These are phyloP conservation scores for Coenobita brevimanus DNA, from an alignment of 1,140 invertebrate species.

Conservation along the genomic window DNA sequence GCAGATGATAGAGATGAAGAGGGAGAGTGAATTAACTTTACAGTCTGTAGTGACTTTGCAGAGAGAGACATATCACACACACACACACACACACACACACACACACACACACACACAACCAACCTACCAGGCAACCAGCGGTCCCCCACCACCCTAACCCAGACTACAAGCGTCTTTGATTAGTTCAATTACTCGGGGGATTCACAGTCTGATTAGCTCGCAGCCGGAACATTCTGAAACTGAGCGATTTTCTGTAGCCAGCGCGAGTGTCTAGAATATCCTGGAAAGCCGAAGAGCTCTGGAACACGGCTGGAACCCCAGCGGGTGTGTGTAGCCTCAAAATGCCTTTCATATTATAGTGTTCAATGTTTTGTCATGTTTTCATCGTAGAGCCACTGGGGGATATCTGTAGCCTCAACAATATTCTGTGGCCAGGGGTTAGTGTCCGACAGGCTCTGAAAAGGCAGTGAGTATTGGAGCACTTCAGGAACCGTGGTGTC, in stretches of 20 bases:
- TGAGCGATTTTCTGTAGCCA: background rate
- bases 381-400: too few relatives aligned
- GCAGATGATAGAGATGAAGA: constrained; percentile 9
- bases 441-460: too few relatives aligned
- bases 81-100: background rate
- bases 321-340: too few relatives aligned
- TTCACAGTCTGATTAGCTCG: constrained; percentile 41
- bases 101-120: background rate
- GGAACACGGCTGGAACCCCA: too few relatives aligned
- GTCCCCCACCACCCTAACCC: background rate
- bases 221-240: constrained; percentile 3
- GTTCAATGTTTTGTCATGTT: too few relatives aligned
- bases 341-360: too few relatives aligned
- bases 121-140: too few relatives aligned
- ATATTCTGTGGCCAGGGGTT: too few relatives aligned
- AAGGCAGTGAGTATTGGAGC: too few relatives aligned
- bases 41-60: background rate
- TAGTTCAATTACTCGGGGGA: constrained; percentile 51
- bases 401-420: too few relatives aligned
- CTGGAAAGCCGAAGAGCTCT: background rate
- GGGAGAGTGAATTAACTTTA: constrained; percentile 3
- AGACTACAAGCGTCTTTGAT: constrained; percentile 46
- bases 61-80: background rate
- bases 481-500: too few relatives aligned
- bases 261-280: background rate